Base-by-base conservation (phyloP, 2,113 vertebrate species). In the Anser brachyrhynchus region DNA sequence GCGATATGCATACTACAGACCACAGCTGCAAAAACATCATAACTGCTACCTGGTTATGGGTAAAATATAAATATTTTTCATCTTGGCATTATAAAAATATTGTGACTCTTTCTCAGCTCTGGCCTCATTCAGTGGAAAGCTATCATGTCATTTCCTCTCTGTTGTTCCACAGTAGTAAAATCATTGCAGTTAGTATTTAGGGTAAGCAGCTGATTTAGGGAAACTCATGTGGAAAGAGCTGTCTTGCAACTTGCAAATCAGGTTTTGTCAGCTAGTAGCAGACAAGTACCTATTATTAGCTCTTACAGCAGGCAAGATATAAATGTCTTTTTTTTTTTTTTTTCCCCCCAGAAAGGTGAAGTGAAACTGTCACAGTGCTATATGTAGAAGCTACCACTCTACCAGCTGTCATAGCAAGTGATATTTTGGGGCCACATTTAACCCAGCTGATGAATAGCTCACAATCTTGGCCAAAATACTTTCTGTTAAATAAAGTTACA, bases 241-340 rank as follows among this genome's bases (percentile, higher is more conserved):
- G 55, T 93, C 64, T 71, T 70, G 44, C 58, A 65, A 82, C 78
- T 94, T 92, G 77, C 37, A 94, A 87, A 97, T 96, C 39, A 67
- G 43, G 61, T 93, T 93, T 72, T 90, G 91, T 72, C 84, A 96
- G 92, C 73, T 70, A 66, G 87, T 77, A 89, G 66, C 62, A 95
- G 89, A 87, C 62, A 70, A 89, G 65, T 62, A 95, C 77, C 87
- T 97, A 95, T 97, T 97, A 96, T 97, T 92, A 97, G 76, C 55
- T 90, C 7, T 85, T 97, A 94, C 65, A 97, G 74, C 44, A 96
- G 67, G 71, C 55, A 92, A 74, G 71, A 92, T 92, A 83, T 73
- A 87, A 95, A 93, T 96, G 84, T 91, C 90, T 49, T 79, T 65
- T 92, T 44, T 51, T 23, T 23, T 52, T 92, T 37, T 46, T 51